Base-by-base conservation (phyloP, 2,797 vertebrate genomes). In the Brachyalestes nurse region DNA sequence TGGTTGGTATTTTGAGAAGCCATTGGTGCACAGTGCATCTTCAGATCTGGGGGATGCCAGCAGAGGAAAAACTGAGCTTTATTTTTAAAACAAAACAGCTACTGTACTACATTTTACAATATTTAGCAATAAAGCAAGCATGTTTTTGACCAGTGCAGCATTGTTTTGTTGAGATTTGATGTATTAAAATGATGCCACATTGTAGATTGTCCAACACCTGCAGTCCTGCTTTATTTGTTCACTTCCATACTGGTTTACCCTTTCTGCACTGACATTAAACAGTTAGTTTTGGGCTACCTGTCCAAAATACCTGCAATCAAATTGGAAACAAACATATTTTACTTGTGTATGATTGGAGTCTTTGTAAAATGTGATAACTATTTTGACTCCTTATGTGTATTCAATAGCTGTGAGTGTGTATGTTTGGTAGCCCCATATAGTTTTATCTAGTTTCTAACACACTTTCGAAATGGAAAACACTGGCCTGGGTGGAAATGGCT, bases 1-100 rank as follows among this genome's bases (percentile, higher is more conserved):
- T 91, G 85, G 77, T 78, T 51, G n/a, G 38, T 73, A 84, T 83
- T 85, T 84, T 80, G 83, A 73, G 65, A 78, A 73, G 72, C 80
- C 53, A 53, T 67, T 21, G 47, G 72, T 75, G 72, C 28, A 84
- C 85, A 82, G 64, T 78, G 71, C 74, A 79, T 81, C 77, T 79
- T 72, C 51, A 53, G 64, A 71, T 38, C 64, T 69, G 74, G 21
- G 69, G 60, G 72, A 79, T 34, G 34, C 57, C 38, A 65, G 71
- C 72, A 49, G 38, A 76, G 47, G 21, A 51, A 51, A 71, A 65
- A 62, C 25, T 12, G 66, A 61, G 60, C 14, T 40, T 75, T 75
- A 64, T 53, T 80, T 80, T 75, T 53, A 2, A 75, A 62, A 38
- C 53, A 19, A 40, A 73, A 61, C 1, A 23, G 5, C 25, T 23